Conservation (phyloP, 2,888 invertebrate species). For the Tromatobia lineatoria region DNA sequence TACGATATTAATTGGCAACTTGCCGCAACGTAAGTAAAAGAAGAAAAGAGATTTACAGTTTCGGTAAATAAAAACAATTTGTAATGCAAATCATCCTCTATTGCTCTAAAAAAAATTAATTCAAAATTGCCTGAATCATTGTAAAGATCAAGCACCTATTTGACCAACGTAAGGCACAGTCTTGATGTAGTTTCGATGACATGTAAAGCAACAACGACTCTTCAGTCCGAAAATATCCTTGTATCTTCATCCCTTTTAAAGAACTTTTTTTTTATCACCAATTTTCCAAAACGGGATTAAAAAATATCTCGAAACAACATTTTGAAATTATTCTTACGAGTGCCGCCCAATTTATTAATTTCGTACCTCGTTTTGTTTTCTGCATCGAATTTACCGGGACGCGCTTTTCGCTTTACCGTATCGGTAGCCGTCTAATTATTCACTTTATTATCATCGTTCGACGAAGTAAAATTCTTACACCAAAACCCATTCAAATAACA, state of each 20-base stretch:
- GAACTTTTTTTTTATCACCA: neutral
- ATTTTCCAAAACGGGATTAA: neutral
- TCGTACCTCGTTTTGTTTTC: constrained; percentile 4
- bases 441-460: constrained; percentile 19
- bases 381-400: constrained; percentile 34
- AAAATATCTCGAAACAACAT: neutral
- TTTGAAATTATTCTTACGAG: neutral
- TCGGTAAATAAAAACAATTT: too few relatives aligned
- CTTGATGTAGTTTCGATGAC: neutral
- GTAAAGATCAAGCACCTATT: too few relatives aligned
- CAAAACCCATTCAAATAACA: constrained; percentile 51
- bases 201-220: neutral
- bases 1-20: too few relatives aligned
- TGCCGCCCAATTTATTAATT: neutral
- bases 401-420: constrained; percentile 16
- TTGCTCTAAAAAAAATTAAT: too few relatives aligned
- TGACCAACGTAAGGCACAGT: too few relatives aligned
- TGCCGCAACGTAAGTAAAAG: too few relatives aligned
- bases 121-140: too few relatives aligned
- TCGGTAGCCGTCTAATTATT: constrained; percentile 8
- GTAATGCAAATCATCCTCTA: too few relatives aligned
- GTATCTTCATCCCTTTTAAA: neutral
- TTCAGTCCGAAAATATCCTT: neutral
- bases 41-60: too few relatives aligned
- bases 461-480: constrained; percentile 16